phyloP scores from a whole-genome alignment of 2,797 vertebrate species.

The Eupleurogrammus muticus region DNA sequence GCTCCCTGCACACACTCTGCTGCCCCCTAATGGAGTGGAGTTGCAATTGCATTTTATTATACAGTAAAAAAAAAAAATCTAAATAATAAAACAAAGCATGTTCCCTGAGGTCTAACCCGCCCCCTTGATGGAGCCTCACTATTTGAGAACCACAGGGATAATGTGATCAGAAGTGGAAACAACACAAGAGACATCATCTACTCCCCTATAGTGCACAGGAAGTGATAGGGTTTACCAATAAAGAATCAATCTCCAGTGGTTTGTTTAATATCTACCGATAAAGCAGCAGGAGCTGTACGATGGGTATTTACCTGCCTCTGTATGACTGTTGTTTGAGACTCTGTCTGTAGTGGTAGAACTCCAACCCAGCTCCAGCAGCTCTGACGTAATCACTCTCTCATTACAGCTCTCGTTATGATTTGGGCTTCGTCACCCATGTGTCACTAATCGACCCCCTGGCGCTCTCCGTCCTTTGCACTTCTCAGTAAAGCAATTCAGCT shows the following conservation, averaged over 20 bases:
- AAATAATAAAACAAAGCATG: too few species aligned
- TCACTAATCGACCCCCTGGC: constrained; percentile 48
- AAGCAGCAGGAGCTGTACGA: background rate
- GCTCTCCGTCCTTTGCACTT: constrained; percentile 33
- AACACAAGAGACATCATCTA: background rate
- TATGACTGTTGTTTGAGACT: constrained; percentile 17
- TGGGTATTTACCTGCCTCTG: background rate
- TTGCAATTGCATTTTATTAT: too few species aligned
- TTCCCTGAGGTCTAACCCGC: too few species aligned
- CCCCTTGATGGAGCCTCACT: too few species aligned
- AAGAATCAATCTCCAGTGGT: constrained; percentile 15
- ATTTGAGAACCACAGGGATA: too few species aligned
- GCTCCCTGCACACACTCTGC: too few species aligned
- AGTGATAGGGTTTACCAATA: background rate
- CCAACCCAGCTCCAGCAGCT: constrained; percentile 21
- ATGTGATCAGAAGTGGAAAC: background rate
- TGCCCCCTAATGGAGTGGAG: too few species aligned
- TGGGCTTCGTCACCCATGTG: constrained; percentile 46
- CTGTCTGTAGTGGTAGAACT: background rate
- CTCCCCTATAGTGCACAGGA: constrained; percentile 4
- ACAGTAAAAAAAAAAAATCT: too few species aligned
- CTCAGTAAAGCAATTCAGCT: constrained; percentile 18
- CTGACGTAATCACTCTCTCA: constrained; percentile 30
- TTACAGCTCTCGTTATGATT: constrained; percentile 39
- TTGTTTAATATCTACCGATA: constrained; percentile 25